Percentiles rank a stretch among this genome's conserved stretches.
These are phyloP conservation scores for Ashinkailepas kermadecensis DNA, from an alignment of 2,888 invertebrate genomes.

Conservation along the genomic window DNA sequence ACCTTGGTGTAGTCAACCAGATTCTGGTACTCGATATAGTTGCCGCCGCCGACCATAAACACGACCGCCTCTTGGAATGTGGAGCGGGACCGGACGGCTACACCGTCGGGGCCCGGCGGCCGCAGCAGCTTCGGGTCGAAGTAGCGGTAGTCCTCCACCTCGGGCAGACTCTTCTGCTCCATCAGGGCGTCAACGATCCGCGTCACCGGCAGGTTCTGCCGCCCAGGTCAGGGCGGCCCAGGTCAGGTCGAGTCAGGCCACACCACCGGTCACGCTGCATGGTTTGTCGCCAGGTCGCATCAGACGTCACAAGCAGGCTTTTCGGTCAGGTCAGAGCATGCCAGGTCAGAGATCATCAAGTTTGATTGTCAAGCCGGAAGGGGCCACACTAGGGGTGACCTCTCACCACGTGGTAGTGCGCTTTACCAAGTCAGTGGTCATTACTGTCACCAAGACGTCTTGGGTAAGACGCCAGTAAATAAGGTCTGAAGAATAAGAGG, in stretches of 20 bases:
- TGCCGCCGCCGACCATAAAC: slow-evolving; percentile 87
- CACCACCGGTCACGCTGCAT: too few relatives aligned
- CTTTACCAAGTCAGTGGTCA: too few relatives aligned
- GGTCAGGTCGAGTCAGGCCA: too few relatives aligned
- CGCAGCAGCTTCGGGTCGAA: slow-evolving; percentile 92
- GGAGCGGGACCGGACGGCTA: slow-evolving; percentile 39
- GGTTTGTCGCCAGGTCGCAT: too few relatives aligned
- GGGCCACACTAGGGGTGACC: too few relatives aligned
- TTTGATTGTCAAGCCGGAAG: too few relatives aligned
- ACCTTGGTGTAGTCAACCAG: slow-evolving; percentile 88
- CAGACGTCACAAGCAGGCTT: neutral
- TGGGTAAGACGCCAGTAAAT: too few relatives aligned
- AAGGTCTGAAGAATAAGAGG: too few relatives aligned
- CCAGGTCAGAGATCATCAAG: too few relatives aligned
- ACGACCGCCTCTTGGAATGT: slow-evolving; percentile 77
- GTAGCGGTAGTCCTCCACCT: slow-evolving; percentile 81
- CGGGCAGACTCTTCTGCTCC: slow-evolving; percentile 62
- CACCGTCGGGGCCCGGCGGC: slow-evolving; percentile 30
- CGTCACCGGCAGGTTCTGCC: slow-evolving; percentile 85
- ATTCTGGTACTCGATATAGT: slow-evolving; percentile 99
- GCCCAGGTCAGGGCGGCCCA: slow-evolving; percentile 28
- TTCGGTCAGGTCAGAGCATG: neutral
- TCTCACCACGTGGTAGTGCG: too few relatives aligned
- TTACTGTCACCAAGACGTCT: too few relatives aligned
- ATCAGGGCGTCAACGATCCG: slow-evolving; percentile 83